Evolutionary conservation across 2,113 vertebrate genomes (phyloP).

Genomic region (Indicator indicator): DNA sequence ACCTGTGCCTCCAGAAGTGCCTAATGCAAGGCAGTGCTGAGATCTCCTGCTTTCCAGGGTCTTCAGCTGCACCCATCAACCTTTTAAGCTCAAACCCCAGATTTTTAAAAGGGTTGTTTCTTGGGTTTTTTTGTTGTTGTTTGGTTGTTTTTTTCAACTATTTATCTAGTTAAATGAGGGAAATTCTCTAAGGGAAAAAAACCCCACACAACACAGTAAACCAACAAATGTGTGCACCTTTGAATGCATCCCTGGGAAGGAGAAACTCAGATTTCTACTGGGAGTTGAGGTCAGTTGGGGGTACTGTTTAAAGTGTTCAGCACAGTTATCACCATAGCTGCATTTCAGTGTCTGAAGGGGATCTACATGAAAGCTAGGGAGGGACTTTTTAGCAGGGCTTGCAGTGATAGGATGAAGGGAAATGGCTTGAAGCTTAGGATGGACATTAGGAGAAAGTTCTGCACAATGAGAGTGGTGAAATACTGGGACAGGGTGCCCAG

Average conservation of each 20-base stretch:
- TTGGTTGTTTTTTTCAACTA: neutral
- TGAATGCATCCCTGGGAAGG: neutral
- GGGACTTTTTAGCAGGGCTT: no score
- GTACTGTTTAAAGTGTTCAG: neutral
- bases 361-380: no score
- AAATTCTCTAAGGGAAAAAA: neutral
- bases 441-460: no score
- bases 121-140: no score
- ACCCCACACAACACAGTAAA: neutral
- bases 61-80: neutral
- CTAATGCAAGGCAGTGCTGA: neutral
- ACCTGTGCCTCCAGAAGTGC: neutral
- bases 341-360: no score
- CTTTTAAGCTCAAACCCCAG: neutral
- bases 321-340: accelerated
- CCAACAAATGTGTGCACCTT: accelerated
- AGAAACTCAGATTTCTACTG: neutral
- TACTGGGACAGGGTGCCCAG: no score
- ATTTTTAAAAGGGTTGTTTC: neutral
- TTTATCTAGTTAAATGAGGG: neutral
- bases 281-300: neutral
- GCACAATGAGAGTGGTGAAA: no score
- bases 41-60: neutral
- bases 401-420: no score
- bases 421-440: no score